Conservation (phyloP, 2,888 invertebrate species). For the Synergus japonicus region DNA sequence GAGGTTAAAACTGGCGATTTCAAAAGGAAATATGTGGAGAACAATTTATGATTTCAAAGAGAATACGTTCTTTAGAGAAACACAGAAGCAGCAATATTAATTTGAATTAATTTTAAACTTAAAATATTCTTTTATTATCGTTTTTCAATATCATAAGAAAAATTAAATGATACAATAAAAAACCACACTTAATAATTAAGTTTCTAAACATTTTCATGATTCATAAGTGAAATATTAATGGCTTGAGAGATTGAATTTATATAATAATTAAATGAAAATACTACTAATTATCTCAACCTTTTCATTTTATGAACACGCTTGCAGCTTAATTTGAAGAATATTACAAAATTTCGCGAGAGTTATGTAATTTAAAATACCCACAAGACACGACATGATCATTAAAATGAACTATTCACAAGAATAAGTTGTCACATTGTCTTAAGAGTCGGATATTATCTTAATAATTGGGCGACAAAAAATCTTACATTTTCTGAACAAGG, state of each 20-base stretch:
- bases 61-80: not conserved
- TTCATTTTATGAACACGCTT: not conserved
- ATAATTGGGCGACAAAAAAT: not conserved
- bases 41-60: constrained; percentile 1
- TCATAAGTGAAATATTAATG: not conserved
- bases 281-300: too few relatives aligned
- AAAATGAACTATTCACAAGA: not conserved
- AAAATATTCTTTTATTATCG: not conserved
- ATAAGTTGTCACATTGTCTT: not conserved
- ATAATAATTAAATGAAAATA: not conserved
- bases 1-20: not conserved
- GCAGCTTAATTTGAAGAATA: not conserved
- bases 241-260: not conserved
- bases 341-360: not conserved
- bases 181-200: not conserved
- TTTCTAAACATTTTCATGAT: not conserved
- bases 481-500: not conserved
- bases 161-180: not conserved
- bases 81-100: not conserved
- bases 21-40: not conserved
- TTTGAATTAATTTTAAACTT: not conserved
- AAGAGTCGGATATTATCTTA: not conserved
- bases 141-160: not conserved
- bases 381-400: not conserved
- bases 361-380: not conserved